phyloP scores from a whole-genome alignment of 2,113 vertebrate species.

The Rattus rattus region DNA sequence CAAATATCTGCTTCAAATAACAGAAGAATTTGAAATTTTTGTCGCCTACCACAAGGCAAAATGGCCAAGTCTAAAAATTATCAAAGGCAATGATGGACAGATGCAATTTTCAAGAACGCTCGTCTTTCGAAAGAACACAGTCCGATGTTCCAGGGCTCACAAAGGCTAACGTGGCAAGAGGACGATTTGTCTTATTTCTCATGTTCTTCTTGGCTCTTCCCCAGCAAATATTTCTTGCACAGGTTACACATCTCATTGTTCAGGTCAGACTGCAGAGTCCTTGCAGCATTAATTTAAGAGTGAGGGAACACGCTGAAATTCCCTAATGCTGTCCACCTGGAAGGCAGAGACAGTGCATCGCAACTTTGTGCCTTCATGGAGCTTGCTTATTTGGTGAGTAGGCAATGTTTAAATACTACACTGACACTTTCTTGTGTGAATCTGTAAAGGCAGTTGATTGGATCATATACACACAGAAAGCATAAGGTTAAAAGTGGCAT shows the following conservation, averaged over 20 bases:
- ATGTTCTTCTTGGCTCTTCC: constrained; percentile 58
- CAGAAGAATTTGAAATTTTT: constrained; percentile 59
- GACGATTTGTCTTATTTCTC: constrained; percentile 57
- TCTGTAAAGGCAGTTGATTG: background rate
- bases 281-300: constrained; percentile 70
- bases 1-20: background rate
- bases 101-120: constrained; percentile 61
- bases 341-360: background rate
- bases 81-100: constrained; percentile 78
- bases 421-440: background rate
- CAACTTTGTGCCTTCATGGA: background rate
- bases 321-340: constrained; percentile 26
- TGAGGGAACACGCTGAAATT: constrained; percentile 62
- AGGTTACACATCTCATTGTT: constrained; percentile 53
- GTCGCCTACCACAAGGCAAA: constrained; percentile 63
- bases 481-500: constrained; percentile 21
- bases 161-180: constrained; percentile 56
- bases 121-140: constrained; percentile 36
- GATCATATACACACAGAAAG: background rate
- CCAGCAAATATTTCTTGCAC: constrained; percentile 49
- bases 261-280: constrained; percentile 64
- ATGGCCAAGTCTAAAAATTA: constrained; percentile 23
- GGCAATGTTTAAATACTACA: constrained; percentile 36
- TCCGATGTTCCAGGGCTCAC: background rate
- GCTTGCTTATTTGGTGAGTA: constrained; percentile 15